Evolutionary conservation across 2,888 invertebrate genomes (phyloP).

Genomic region (Sarcophaga variegata): DNA sequence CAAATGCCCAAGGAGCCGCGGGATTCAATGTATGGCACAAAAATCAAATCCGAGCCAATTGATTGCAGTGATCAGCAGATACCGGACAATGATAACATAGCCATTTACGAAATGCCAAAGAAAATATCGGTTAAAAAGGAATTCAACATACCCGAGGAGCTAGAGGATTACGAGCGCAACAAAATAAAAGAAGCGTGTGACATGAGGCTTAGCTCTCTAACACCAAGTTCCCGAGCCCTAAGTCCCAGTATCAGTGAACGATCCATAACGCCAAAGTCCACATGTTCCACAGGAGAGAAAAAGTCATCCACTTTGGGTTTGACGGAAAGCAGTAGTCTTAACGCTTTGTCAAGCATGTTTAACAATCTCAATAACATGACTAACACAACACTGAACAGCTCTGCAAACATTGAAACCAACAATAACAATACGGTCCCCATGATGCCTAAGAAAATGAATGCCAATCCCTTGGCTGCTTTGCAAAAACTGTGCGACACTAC

Average conservation of each 20-base stretch:
- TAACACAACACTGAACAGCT: constrained; percentile 79
- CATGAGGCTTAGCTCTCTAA: constrained; percentile 49
- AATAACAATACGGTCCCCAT: constrained; percentile 70
- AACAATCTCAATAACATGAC: constrained; percentile 85
- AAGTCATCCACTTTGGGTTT: constrained; percentile 73
- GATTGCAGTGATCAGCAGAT: constrained; percentile 72
- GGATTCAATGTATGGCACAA: constrained; percentile 69
- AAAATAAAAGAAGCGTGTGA: constrained; percentile 30
- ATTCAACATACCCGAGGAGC: constrained; percentile 75
- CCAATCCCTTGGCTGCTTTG: constrained; percentile 96
- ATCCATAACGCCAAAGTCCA: constrained; percentile 88
- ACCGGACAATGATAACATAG: constrained; percentile 74
- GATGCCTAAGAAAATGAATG: constrained; percentile 79
- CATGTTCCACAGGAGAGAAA: constrained; percentile 80
- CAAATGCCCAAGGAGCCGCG: constrained; percentile 58
- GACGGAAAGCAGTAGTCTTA: constrained; percentile 84
- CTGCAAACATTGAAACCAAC: constrained; percentile 36
- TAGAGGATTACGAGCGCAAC: constrained; percentile 40
- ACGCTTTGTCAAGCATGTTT: constrained; percentile 94
- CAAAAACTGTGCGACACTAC: constrained; percentile 98
- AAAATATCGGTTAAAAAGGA: constrained; percentile 82
- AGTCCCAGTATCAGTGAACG: constrained; percentile 90
- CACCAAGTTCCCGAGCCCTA: constrained; percentile 76
- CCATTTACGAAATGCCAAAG: constrained; percentile 67
- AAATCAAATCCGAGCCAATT: constrained; percentile 78